These are phyloP conservation scores for Indicator indicator DNA, from an alignment of 2,113 vertebrate genomes.

Conservation along the genomic window DNA sequence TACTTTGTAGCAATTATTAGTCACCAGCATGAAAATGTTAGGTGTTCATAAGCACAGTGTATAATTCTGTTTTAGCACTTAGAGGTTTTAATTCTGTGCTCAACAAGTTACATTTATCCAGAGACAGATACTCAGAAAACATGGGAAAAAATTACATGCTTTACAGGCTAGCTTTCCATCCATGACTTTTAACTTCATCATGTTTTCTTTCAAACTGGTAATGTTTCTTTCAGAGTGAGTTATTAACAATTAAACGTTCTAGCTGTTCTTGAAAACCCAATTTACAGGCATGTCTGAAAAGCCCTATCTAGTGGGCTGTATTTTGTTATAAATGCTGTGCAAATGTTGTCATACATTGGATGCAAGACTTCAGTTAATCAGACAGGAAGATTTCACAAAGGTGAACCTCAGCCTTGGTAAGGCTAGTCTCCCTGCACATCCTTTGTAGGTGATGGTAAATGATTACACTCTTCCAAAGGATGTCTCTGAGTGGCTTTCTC, in stretches of 20 bases:
- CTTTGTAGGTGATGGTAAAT: too few relatives aligned
- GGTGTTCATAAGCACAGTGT: neutral
- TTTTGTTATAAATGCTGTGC: neutral
- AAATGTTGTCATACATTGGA: too few relatives aligned
- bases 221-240: neutral
- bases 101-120: conserved; percentile 22
- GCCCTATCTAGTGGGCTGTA: neutral
- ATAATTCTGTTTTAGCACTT: conserved; percentile 35
- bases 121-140: neutral
- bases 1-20: neutral
- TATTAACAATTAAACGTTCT: neutral
- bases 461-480: neutral
- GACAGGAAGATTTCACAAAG: neutral
- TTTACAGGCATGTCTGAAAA: neutral
- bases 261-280: neutral
- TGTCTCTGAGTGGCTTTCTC: neutral
- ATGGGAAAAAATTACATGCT: neutral
- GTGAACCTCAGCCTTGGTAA: neutral
- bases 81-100: conserved; percentile 11
- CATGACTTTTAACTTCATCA: neutral
- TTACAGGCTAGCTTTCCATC: neutral
- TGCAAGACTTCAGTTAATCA: neutral
- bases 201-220: neutral
- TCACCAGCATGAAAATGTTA: neutral
- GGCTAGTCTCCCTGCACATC: neutral